A percentile compares a stretch with the other conserved stretches of the same genome.
Evolutionary conservation across 1,140 invertebrate species (phyloP).

Genomic region (Drosophila kikkawai): DNA sequence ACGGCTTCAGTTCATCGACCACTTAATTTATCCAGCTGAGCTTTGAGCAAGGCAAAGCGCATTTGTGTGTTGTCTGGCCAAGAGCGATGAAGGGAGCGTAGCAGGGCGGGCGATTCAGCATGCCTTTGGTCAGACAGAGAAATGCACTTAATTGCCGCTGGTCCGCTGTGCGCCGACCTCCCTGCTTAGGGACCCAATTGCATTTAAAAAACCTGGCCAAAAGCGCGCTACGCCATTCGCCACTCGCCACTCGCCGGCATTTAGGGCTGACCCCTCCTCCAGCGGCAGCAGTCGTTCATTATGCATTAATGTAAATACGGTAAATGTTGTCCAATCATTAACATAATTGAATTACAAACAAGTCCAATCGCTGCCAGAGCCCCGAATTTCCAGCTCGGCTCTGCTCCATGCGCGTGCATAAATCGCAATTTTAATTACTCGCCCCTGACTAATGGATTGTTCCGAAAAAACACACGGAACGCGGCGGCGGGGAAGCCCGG

Average conservation of each 20-base stretch:
- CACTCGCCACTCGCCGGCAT: conserved; percentile 19
- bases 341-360: conserved; percentile 85
- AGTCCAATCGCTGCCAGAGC: conserved; percentile 36
- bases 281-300: conserved; percentile 73
- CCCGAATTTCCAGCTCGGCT: conserved; percentile 45
- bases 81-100: conserved; percentile 9
- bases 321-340: conserved; percentile 85
- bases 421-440: conserved; percentile 83
- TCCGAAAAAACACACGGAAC: conserved; percentile 31
- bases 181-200: conserved; percentile 13
- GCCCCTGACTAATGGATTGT: conserved; percentile 76
- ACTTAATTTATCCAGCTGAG: conserved; percentile 84
- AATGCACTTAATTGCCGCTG: conserved; percentile 81
- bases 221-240: conserved; percentile 25
- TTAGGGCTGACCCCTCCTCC: conserved; percentile 28
- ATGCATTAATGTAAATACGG: conserved; percentile 85
- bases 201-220: conserved; percentile 62
- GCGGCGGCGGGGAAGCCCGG: conserved; percentile 9
- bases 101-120: conserved; percentile 33
- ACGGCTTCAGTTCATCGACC: conserved; percentile 84
- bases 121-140: conserved; percentile 82
- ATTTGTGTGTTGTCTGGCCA: conserved; percentile 66
- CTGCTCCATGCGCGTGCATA: conserved; percentile 65
- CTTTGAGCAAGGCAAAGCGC: conserved; percentile 80
- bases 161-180: conserved; percentile 25